A percentile compares a stretch with the other conserved stretches of the same genome.
Conservation (phyloP, 2,888 invertebrate species). For the Eretmocerus hayati region DNA sequence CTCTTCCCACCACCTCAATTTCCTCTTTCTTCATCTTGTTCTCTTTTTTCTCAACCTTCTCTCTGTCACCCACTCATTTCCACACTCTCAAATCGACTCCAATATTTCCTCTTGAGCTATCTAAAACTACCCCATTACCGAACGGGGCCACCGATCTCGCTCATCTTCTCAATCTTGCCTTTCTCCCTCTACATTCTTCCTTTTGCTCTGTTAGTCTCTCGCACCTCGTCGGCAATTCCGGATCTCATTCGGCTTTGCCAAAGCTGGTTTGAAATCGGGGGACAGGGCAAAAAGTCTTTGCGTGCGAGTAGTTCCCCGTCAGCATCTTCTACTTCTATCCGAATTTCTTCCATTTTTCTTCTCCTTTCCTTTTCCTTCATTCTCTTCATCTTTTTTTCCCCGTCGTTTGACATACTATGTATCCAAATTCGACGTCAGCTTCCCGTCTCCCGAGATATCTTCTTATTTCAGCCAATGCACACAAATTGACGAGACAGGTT, state of each 20-base stretch:
- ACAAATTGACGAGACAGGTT: no score
- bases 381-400: not conserved
- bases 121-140: not conserved
- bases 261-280: conserved; percentile 7
- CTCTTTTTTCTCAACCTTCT: no score
- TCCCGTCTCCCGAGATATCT: no score
- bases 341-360: not conserved
- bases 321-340: not conserved
- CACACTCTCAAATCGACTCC: no score
- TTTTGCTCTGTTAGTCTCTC: not conserved
- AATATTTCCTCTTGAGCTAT: no score
- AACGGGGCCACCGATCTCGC: not conserved
- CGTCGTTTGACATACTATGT: no score
- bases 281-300: not conserved
- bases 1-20: no score
- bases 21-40: no score
- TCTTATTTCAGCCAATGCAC: no score
- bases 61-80: no score
- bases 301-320: not conserved
- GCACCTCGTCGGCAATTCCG: conserved; percentile 4
- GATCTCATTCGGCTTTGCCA: conserved; percentile 20
- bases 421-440: no score
- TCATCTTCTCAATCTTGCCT: conserved; percentile 2
- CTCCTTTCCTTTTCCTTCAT: not conserved
- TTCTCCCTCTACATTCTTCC: conserved; percentile 7